Conservation (phyloP, 2,797 vertebrate genomes). For the Podargus strigoides region DNA sequence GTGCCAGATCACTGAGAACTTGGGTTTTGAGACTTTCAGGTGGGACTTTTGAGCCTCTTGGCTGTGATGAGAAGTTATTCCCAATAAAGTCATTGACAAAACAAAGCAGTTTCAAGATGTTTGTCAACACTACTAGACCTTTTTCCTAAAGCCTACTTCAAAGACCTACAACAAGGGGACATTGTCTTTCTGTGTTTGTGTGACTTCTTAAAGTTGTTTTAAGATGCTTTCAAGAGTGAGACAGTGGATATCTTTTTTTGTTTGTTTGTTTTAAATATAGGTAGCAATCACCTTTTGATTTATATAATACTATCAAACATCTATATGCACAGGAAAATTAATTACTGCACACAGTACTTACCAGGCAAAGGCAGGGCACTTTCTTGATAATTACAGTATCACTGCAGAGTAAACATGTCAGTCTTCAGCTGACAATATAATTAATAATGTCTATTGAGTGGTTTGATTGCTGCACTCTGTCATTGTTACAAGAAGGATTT, state of each 20-base stretch:
- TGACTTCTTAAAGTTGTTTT: neutral
- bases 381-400: slow-evolving; percentile 21
- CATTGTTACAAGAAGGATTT: neutral
- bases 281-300: neutral
- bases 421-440: neutral
- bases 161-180: neutral
- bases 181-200: neutral
- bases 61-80: neutral
- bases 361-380: slow-evolving; percentile 1
- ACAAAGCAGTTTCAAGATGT: neutral
- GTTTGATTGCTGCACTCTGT: neutral
- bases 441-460: slow-evolving; percentile 11
- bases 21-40: accelerated
- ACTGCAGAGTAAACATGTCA: slow-evolving; percentile 6
- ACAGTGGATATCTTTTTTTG: neutral
- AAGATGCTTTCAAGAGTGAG: neutral
- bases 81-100: neutral
- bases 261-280: no score
- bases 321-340: neutral
- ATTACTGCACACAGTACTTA: slow-evolving; percentile 4
- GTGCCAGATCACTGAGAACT: accelerated
- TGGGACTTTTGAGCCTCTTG: neutral
- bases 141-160: neutral
- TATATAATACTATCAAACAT: neutral
- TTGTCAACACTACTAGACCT: neutral